phyloP scores from a whole-genome alignment of 1,140 invertebrate species.

The Hestina assimilis region DNA sequence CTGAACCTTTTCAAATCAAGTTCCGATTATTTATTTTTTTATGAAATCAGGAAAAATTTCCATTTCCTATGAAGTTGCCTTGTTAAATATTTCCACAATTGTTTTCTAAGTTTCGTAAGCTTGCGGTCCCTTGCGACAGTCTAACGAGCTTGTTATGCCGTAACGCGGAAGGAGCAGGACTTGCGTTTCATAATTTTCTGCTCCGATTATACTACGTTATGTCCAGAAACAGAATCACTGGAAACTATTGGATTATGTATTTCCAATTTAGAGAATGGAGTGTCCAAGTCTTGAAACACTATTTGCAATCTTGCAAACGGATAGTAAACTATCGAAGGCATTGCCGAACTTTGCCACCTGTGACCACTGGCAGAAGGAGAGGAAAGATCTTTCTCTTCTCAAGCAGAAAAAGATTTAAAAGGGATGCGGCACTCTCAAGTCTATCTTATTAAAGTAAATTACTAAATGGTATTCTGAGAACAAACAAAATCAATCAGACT shows the following conservation, averaged over 20 bases:
- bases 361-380: too few species aligned
- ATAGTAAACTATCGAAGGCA: too few species aligned
- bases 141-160: not conserved
- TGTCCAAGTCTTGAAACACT: not conserved
- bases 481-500: too few species aligned
- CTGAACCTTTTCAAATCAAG: not conserved
- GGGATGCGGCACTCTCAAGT: too few species aligned
- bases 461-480: too few species aligned
- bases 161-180: slow-evolving; percentile 7
- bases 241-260: not conserved
- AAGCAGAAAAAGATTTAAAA: too few species aligned
- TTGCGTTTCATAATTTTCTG: slow-evolving; percentile 3
- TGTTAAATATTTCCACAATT: slow-evolving; percentile 2
- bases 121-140: slow-evolving; percentile 9
- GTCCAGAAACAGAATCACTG: not conserved
- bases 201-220: not conserved
- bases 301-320: too few species aligned
- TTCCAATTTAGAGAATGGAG: not conserved
- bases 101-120: not conserved
- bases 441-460: too few species aligned
- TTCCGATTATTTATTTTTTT: not conserved
- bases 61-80: not conserved
- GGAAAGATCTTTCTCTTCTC: too few species aligned
- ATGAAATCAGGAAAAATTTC: not conserved
- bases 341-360: too few species aligned